These are phyloP conservation scores for Pristis pectinata DNA, from an alignment of 2,797 vertebrate species.

Conservation along the genomic window DNA sequence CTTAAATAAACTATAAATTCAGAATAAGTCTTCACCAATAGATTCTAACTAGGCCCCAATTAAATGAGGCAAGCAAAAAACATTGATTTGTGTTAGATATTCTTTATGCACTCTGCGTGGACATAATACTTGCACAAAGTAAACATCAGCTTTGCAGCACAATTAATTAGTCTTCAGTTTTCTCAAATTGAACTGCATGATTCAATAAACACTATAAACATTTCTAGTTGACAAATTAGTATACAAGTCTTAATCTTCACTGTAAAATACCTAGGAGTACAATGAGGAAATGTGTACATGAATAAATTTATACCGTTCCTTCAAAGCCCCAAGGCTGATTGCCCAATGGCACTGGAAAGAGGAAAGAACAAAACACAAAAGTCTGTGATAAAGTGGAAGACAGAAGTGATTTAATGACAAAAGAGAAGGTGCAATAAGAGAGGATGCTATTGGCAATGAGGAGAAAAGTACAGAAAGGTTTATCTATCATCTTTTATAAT, in stretches of 20 bases:
- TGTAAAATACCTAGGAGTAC: neutral
- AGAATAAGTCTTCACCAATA: neutral
- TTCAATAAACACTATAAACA: neutral
- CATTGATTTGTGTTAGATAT: neutral
- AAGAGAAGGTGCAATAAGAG: too few species aligned
- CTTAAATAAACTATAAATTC: neutral
- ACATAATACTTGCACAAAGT: neutral
- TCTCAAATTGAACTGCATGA: neutral
- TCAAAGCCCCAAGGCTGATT: neutral
- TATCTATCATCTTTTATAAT: too few species aligned
- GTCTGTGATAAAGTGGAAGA: neutral
- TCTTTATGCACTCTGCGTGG: too few species aligned
- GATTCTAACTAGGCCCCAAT: neutral
- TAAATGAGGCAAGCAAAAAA: neutral
- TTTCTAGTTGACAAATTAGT: neutral
- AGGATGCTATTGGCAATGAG: too few species aligned
- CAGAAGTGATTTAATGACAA: neutral
- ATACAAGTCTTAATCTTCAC: neutral
- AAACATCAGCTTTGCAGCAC: neutral
- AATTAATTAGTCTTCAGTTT: neutral
- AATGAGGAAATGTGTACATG: neutral
- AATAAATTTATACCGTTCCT: neutral
- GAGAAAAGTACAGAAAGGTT: too few species aligned
- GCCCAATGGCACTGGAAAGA: neutral
- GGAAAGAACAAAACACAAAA: neutral